These are phyloP conservation scores for Spizaetus ornatus DNA, from an alignment of 2,113 vertebrate genomes.

Conservation along the genomic window DNA sequence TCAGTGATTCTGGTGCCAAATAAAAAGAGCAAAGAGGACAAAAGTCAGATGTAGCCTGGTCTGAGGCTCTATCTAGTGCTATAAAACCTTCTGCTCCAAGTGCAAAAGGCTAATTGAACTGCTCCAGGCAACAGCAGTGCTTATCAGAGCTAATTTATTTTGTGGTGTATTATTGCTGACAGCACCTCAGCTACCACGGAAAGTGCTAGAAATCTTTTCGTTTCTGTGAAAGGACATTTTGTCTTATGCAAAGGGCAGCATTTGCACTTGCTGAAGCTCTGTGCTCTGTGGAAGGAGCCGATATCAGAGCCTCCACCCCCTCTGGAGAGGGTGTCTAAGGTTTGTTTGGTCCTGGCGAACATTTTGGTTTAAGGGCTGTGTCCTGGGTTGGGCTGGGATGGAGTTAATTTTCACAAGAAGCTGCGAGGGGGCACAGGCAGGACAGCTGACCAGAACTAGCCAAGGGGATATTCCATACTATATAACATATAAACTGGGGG, in stretches of 20 bases:
- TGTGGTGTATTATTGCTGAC: not conserved
- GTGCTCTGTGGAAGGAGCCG: not conserved
- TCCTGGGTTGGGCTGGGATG: no score
- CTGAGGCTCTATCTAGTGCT: not conserved
- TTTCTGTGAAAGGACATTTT: constrained; percentile 14
- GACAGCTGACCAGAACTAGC: no score
- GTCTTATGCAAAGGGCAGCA: not conserved
- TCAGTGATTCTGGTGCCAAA: not conserved
- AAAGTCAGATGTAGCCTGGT: not conserved
- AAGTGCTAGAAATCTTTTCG: not conserved
- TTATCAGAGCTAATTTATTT: constrained; percentile 54
- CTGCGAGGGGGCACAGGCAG: no score
- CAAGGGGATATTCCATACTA: no score
- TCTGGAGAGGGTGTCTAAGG: not conserved
- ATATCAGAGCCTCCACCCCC: not conserved
- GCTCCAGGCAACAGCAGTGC: constrained; percentile 48
- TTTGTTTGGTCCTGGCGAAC: not conserved
- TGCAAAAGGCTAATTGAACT: constrained; percentile 51
- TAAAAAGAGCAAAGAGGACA: constrained; percentile 2
- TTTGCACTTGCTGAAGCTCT: not conserved
- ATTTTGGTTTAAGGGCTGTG: not conserved
- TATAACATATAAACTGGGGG: no score
- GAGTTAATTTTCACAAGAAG: no score
- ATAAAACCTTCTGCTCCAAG: constrained; percentile 4
- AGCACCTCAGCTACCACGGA: not conserved